Base-by-base conservation (phyloP, 1,140 invertebrate genomes). In the Cydia fagiglandana region DNA sequence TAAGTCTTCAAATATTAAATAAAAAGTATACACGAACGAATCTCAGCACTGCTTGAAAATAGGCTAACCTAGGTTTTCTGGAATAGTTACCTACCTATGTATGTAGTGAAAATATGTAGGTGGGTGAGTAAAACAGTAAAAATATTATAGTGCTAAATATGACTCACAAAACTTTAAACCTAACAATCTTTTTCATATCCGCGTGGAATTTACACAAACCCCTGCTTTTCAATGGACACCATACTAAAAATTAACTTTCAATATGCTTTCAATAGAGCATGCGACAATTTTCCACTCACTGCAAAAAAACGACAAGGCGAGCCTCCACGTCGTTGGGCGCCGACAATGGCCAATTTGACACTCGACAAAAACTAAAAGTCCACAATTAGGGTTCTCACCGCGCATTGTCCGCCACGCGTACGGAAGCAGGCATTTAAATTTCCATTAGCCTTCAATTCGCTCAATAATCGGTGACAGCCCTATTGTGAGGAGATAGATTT, bases 381-480 rank as follows among this genome's bases (percentile, higher is more conserved):
- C n/a, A 81, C 85, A 86, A 89, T 88, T 88, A 88, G 84, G 79
- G 79, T 76, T 80, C 78, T 83, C 78, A 77, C 80, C 78, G 73
- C 73, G 75, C 78, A 82, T 82, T 80, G 80, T 83, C 20, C 38
- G 75, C 74, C 45, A 73, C 45, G 68, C 76, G n/a, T 34, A 30
- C 83, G 86, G 85, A 86, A 88, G 83, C 81, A 75, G 84, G 82
- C 84, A 84, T 89, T 89, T 89, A 87, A 88, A 87, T 86, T 88
- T 89, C 87, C 87, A 89, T 89, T 89, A 87, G 83, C 78, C 80
- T 66, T 47, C 38, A 41, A 17, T 20, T 24, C 61, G 9, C 7
- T 61, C 80, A 76, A 84, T 86, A 88, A 86, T 88, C 86, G 83
- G 80, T 79, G 79, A 78, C 82, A 79, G 78, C 77, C 77, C 79